Conservation (phyloP, 2,797 vertebrate species). For the Nyctibius grandis region DNA sequence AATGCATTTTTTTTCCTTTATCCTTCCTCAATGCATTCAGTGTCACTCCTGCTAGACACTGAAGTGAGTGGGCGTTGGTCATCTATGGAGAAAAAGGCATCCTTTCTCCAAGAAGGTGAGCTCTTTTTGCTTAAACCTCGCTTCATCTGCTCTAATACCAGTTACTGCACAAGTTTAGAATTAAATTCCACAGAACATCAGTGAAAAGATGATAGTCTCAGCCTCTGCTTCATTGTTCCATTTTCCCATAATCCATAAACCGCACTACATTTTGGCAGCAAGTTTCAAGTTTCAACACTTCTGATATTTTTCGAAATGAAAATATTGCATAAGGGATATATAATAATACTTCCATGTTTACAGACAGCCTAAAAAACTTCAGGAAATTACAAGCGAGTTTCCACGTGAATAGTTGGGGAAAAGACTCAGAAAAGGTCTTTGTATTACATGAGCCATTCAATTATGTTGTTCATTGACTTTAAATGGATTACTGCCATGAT, state of each 20-base stretch:
- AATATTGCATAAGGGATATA: not conserved
- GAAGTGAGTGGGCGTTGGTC: not conserved
- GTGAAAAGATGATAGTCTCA: not conserved
- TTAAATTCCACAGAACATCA: not conserved
- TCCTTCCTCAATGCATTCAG: not conserved
- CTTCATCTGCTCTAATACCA: not conserved
- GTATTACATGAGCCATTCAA: not conserved
- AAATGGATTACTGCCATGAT: conserved; percentile 36
- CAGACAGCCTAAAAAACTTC: not conserved
- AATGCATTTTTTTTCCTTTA: rapidly evolving
- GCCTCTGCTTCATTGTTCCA: not conserved
- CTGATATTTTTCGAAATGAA: not conserved
- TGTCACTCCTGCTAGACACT: not conserved
- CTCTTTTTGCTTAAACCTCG: not conserved
- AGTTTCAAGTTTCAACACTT: not conserved
- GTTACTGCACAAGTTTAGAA: not conserved
- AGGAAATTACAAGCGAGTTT: not conserved
- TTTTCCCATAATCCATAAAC: not conserved
- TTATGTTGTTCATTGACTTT: conserved; percentile 51
- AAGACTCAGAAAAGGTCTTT: not conserved
- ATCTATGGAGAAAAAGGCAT: not conserved
- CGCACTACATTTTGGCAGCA: rapidly evolving
- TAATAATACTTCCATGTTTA: not conserved
- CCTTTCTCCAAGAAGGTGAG: rapidly evolving
- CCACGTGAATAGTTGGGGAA: not conserved